Evolutionary conservation across 2,113 vertebrate species (phyloP).

Genomic region (Thomomys bottae): DNA sequence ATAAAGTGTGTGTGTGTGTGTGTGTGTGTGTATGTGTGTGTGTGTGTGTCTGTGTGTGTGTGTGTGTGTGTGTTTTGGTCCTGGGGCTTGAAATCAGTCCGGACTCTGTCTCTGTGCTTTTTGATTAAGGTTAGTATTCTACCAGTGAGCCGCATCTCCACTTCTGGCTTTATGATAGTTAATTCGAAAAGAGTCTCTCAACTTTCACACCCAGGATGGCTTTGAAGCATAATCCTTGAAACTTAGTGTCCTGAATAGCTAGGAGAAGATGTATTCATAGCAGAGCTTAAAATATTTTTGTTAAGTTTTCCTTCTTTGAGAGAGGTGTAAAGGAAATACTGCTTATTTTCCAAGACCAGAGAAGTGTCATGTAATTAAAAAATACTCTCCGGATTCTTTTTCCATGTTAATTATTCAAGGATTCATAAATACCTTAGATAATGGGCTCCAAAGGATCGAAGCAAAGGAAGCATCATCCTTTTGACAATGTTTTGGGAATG

Average conservation of each 20-base stretch:
- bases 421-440: neutral
- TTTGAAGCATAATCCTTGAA: too few relatives aligned
- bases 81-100: too few relatives aligned
- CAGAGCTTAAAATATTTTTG: neutral
- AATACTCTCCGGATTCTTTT: neutral
- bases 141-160: too few relatives aligned
- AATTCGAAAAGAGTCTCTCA: too few relatives aligned
- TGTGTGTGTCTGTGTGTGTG: too few relatives aligned
- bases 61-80: too few relatives aligned
- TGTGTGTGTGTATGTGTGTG: too few relatives aligned
- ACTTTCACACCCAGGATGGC: too few relatives aligned
- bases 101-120: too few relatives aligned
- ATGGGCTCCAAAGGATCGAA: neutral
- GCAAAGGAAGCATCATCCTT: neutral
- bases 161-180: too few relatives aligned
- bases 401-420: neutral
- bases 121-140: too few relatives aligned
- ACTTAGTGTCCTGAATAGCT: too few relatives aligned
- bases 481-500: neutral
- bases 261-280: neutral
- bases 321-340: neutral
- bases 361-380: neutral
- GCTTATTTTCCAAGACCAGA: neutral
- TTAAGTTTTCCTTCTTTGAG: constrained; percentile 17
- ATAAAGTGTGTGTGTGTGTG: neutral